phyloP scores from a whole-genome alignment of 2,797 vertebrate genomes.

The Sebastes trivittatus region DNA sequence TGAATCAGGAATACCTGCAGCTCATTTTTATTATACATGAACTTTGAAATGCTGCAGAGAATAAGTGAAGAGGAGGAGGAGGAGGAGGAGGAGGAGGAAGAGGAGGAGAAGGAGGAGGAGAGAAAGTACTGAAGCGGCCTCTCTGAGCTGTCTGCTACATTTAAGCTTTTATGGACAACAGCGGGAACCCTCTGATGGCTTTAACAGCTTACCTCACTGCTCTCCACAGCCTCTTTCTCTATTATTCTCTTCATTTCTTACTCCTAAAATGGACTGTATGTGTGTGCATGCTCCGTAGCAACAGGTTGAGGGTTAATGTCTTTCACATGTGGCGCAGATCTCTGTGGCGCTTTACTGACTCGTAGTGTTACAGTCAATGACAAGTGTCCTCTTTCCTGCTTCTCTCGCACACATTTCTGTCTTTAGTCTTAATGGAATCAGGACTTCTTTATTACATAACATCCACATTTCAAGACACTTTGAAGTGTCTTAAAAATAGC shows the following conservation, averaged over 20 bases:
- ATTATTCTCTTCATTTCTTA: conserved; percentile 38
- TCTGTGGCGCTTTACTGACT: conserved; percentile 8
- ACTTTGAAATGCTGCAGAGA: conserved; percentile 28
- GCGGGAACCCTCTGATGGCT: conserved; percentile 64
- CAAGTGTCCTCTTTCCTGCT: not conserved
- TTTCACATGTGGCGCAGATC: conserved; percentile 16
- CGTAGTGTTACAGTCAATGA: not conserved
- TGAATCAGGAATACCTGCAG: conserved; percentile 60
- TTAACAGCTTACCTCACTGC: conserved; percentile 56
- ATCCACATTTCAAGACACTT: not conserved
- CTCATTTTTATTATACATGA: conserved; percentile 38
- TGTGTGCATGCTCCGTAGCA: not conserved
- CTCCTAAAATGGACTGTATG: not conserved
- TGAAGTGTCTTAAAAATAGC: not conserved
- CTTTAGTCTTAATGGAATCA: not conserved
- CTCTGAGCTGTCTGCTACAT: conserved; percentile 54
- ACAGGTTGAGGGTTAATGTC: conserved; percentile 52
- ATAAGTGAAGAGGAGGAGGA: not conserved
- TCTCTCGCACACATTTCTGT: not conserved
- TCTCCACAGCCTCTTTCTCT: conserved; percentile 38
- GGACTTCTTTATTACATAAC: not conserved
- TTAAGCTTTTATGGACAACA: conserved; percentile 66
- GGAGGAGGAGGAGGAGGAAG: not conserved
- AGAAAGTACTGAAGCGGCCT: conserved; percentile 25
- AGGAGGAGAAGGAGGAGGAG: not conserved